These are phyloP conservation scores for Oryctes rhinoceros DNA, from an alignment of 1,140 invertebrate genomes.

Conservation along the genomic window DNA sequence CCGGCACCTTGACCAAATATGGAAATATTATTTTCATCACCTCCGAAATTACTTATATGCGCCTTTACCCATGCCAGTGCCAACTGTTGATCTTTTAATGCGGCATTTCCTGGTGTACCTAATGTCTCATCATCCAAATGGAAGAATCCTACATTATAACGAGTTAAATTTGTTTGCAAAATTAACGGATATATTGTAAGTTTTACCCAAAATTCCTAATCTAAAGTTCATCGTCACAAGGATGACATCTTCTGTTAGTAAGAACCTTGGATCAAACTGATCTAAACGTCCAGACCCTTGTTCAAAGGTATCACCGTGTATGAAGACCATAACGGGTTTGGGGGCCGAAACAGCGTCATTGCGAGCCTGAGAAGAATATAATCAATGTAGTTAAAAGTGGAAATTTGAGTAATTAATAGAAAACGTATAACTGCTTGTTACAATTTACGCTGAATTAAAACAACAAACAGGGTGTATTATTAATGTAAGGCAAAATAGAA, in stretches of 20 bases:
- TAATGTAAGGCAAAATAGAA: no score
- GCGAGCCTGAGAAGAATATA: background rate
- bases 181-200: background rate
- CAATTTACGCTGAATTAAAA: no score
- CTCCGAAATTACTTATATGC: background rate
- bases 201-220: conserved; percentile 54
- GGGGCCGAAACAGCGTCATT: background rate
- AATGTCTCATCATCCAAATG: background rate
- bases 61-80: background rate
- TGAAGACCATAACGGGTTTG: conserved; percentile 70
- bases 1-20: conserved; percentile 35
- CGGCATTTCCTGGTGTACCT: conserved; percentile 28
- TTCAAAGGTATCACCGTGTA: conserved; percentile 71
- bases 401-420: no score
- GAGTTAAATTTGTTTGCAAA: background rate
- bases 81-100: conserved; percentile 39
- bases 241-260: conserved; percentile 67
- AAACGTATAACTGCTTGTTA: no score
- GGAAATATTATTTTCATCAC: conserved; percentile 13
- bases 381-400: no score
- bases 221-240: conserved; percentile 63
- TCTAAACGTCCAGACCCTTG: conserved; percentile 64
- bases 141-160: conserved; percentile 8
- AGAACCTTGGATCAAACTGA: conserved; percentile 68
- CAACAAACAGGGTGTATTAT: no score